Base-by-base conservation (phyloP, 2,888 invertebrate species). In the Amblyjoppa proteus region DNA sequence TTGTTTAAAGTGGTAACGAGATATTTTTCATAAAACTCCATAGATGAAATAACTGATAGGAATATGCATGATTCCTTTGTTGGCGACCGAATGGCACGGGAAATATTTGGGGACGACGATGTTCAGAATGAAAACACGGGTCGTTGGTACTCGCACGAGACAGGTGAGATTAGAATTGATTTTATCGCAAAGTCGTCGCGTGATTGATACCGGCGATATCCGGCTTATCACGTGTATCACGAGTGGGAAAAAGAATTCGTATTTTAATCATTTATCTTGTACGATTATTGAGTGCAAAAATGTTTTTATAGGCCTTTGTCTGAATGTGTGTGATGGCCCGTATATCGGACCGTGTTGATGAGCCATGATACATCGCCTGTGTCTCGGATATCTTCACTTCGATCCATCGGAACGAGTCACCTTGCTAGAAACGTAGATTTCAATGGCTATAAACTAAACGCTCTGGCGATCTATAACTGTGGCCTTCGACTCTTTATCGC, bases 21-120 rank as follows among this genome's bases (percentile, higher is more conserved):
- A 13, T 49, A 2, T 77, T 61, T 45, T 28, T 25, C 3, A 16
- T 53, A 6, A 73, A 81, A 74, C 73, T 78, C 38, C 53, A 9
- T 70, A 85, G 84, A 85, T 81, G 84, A 85, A 5, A 51, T 71
- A 28, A 64, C 53, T 25, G 84, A 85, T 49, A 74, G 11, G n/a
- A 70, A 13, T 11, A 85, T 85, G 84, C 84, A 85, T 38, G 53
- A 28, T 2, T 53, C 49, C 38, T 45, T 74, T 13, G n/a, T 13
- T 34, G 25, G 25, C n/a, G 34, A 28, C 1, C 34, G 16, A 34
- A 5, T 34, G 34, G 58, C 51, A n/a, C 45, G 31, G 13, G 16
- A 28, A 6, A 11, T 25, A 0, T 61, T 11, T 2, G 31, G 25
- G 9, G 20, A 11, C 3, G 13, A 31, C 16, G 16, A 28, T 20